A percentile compares a stretch with the other conserved stretches of the same genome.
Conservation (phyloP, 1,140 invertebrate species). For the Arion vulgaris region DNA sequence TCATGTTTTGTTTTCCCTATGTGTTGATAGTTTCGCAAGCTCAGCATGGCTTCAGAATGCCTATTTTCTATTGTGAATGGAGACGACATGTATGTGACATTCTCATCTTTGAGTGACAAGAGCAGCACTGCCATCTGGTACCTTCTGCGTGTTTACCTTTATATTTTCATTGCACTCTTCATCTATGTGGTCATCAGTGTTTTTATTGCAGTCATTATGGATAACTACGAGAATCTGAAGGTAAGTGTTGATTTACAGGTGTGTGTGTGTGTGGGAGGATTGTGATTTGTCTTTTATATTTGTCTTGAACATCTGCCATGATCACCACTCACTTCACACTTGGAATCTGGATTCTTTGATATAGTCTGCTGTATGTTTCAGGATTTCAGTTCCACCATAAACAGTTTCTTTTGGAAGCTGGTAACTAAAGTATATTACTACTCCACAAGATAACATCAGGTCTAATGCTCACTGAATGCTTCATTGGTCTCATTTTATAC, state of each 20-base stretch:
- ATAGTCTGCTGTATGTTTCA: too few species aligned
- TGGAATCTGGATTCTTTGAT: too few species aligned
- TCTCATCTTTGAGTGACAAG: conserved; percentile 80
- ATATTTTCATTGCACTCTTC: conserved; percentile 95
- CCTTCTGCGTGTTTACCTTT: conserved; percentile 95
- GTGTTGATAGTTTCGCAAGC: conserved; percentile 81
- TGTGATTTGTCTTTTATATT: too few species aligned
- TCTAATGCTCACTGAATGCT: too few species aligned
- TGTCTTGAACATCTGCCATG: too few species aligned
- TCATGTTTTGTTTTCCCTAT: neutral
- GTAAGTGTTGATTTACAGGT: conserved; percentile 49
- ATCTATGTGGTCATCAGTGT: conserved; percentile 99
- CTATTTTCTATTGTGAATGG: conserved; percentile 95
- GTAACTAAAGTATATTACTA: too few species aligned
- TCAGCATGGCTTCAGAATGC: conserved; percentile 74
- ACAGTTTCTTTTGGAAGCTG: too few species aligned
- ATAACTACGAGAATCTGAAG: conserved; percentile 98
- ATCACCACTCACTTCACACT: too few species aligned
- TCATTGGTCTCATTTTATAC: too few species aligned
- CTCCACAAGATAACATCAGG: too few species aligned
- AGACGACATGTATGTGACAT: conserved; percentile 99
- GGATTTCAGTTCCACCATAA: too few species aligned
- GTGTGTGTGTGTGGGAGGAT: neutral
- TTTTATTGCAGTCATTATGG: conserved; percentile 99
- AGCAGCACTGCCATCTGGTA: conserved; percentile 80